A percentile compares a stretch with the other conserved stretches of the same genome.
Evolutionary conservation across 1,140 invertebrate species (phyloP).

Genomic region (Orchesella cincta): DNA sequence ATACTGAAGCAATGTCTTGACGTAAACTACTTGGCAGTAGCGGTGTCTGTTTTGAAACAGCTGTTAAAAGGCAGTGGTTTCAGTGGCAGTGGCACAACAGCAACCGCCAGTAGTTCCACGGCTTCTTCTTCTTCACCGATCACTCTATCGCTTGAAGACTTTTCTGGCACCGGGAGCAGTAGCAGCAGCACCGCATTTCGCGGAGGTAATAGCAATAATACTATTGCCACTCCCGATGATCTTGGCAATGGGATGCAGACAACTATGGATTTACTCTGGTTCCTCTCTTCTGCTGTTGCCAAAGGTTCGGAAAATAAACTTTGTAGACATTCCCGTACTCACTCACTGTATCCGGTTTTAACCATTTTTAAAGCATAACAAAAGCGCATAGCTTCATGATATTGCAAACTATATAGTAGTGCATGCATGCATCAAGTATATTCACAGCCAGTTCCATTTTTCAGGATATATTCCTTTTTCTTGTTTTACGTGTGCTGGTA

Average conservation of each 20-base stretch:
- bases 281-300: not conserved
- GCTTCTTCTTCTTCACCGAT: not conserved
- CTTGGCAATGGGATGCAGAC: slow-evolving; percentile 6
- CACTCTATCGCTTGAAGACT: not conserved
- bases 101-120: not conserved
- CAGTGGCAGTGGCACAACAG: not conserved
- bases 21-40: not conserved
- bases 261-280: slow-evolving; percentile 24
- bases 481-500: too few relatives aligned
- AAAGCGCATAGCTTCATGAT: too few relatives aligned
- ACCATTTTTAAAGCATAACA: too few relatives aligned
- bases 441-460: too few relatives aligned
- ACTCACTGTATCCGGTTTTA: too few relatives aligned
- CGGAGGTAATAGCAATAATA: too few relatives aligned
- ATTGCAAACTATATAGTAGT: too few relatives aligned
- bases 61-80: not conserved
- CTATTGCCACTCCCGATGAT: not conserved
- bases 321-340: too few relatives aligned
- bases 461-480: too few relatives aligned
- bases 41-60: slow-evolving; percentile 16
- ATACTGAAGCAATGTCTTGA: slow-evolving; percentile 11
- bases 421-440: too few relatives aligned
- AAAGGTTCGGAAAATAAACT: too few relatives aligned
- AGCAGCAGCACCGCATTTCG: too few relatives aligned
- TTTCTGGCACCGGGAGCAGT: not conserved